phyloP scores from a whole-genome alignment of 1,140 invertebrate genomes.

The Delia radicum region DNA sequence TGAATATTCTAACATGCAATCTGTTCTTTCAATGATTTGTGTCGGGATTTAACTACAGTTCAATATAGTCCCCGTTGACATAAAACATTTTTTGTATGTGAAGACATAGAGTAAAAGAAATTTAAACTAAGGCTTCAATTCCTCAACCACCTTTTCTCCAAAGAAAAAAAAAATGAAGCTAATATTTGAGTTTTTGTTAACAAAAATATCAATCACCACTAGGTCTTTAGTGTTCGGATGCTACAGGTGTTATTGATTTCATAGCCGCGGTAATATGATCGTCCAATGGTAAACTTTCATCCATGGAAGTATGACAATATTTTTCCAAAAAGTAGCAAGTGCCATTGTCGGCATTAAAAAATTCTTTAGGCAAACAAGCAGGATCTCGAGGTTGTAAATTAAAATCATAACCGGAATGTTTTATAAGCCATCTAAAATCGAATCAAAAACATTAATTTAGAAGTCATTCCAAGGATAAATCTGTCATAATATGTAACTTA shows the following conservation, averaged over 20 bases:
- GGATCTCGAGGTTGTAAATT: slow-evolving; percentile 72
- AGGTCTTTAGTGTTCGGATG: slow-evolving; percentile 60
- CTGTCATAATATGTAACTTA: slow-evolving; percentile 60
- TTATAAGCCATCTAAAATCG: slow-evolving; percentile 69
- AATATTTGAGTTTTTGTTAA: neutral
- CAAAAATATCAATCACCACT: slow-evolving; percentile 2
- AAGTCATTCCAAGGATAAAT: too few relatives aligned
- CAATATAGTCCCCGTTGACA: too few relatives aligned
- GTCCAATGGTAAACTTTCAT: slow-evolving; percentile 61
- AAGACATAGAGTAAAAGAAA: too few relatives aligned
- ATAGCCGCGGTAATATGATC: slow-evolving; percentile 67
- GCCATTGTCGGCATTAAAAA: slow-evolving; percentile 71
- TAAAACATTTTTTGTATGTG: too few relatives aligned
- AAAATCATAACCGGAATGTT: slow-evolving; percentile 75
- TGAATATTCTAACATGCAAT: too few relatives aligned
- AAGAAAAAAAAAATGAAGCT: too few relatives aligned
- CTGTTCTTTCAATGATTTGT: too few relatives aligned
- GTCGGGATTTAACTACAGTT: too few relatives aligned
- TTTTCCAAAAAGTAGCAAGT: slow-evolving; percentile 84
- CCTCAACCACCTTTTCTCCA: neutral
- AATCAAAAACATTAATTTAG: slow-evolving; percentile 54
- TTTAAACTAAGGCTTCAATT: too few relatives aligned
- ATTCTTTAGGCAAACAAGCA: slow-evolving; percentile 81
- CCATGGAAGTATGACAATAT: slow-evolving; percentile 72
- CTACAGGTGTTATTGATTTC: slow-evolving; percentile 41